Evolutionary conservation across 1,140 invertebrate species (phyloP).

Genomic region (Drosophila aff.): DNA sequence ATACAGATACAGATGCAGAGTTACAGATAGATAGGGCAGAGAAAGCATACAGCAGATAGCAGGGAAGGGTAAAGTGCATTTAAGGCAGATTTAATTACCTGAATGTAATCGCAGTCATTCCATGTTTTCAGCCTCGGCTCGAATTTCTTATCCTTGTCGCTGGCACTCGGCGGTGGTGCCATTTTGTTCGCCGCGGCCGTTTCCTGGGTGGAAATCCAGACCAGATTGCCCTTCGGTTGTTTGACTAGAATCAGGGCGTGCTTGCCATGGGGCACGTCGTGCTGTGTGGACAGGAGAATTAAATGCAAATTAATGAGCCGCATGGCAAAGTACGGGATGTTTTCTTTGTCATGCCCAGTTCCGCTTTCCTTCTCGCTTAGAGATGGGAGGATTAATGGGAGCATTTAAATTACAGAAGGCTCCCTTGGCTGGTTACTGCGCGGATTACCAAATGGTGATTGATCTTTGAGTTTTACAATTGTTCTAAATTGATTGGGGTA

Average conservation of each 20-base stretch:
- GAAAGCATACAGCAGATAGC: constrained; percentile 16
- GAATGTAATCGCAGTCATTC: constrained; percentile 94
- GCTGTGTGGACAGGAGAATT: constrained; percentile 86
- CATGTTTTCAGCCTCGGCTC: constrained; percentile 88
- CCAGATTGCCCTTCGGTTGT: constrained; percentile 92
- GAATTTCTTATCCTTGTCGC: constrained; percentile 84
- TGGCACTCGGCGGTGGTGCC: constrained; percentile 65
- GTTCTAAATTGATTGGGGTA: constrained; percentile 3
- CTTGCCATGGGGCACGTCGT: constrained; percentile 92
- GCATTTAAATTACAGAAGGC: constrained; percentile 41
- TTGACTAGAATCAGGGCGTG: constrained; percentile 93
- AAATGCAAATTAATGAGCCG: constrained; percentile 78
- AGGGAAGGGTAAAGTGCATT: constrained; percentile 58
- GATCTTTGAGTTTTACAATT: constrained; percentile 35
- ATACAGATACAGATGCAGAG: constrained; percentile 9
- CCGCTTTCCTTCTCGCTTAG: not conserved
- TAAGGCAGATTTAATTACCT: constrained; percentile 85
- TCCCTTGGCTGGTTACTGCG: constrained; percentile 1
- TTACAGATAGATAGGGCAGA: constrained; percentile 21
- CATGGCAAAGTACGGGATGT: constrained; percentile 26
- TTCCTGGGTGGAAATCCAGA: constrained; percentile 91
- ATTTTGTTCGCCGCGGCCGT: constrained; percentile 81
- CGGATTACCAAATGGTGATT: constrained; percentile 20
- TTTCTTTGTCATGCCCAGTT: constrained; percentile 35
- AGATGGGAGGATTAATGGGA: constrained; percentile 34